Evolutionary conservation across 2,888 invertebrate species (phyloP), one percentile per base, ranked within the genome.

Genomic region (Athetis lepigone): DNA sequence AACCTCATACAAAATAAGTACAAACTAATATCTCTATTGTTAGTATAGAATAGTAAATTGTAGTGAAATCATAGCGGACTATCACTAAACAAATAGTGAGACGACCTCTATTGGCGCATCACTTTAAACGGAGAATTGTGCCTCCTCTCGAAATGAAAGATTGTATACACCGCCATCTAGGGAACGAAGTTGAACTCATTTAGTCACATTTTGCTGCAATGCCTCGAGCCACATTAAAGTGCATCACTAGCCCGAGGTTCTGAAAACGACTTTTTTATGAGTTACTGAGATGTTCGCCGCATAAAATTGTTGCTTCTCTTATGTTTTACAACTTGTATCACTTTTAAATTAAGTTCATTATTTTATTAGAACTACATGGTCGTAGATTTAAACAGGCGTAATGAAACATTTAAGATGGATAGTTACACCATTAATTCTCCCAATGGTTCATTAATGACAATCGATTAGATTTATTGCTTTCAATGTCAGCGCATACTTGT

Each of bases 141-240:
- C 61, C 60, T 55, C 51, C 37, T 50, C 40, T 54, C 56, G 37
- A 61, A 65, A 66, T 60, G 19, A 59, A 68, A 77, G 72, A 79
- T 71, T 77, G 74, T 73, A 49, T 52, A 77, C 63, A 89, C 72
- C 89, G 88, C 90, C 91, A 90, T 91, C 91, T 91, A 87, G 81
- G 70, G 75, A 73, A 79, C 62, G 66, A 67, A 65, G 77, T 69
- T 50, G 51, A 83, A 87, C 63, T 83, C 72, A 86, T 83, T 85
- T 84, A 78, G 85, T 82, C 65, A 77, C 81, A 75, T 63, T 79
- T 71, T 77, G 75, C 82, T 83, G 84, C 79, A 81, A 75, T 82
- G 83, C 74, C 73, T 74, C 66, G 62, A 69, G 64, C 46, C 65
- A 70, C 75, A 80, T 78, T 70, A 73, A 61, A 81, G 63, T 81